A percentile compares a stretch with the other conserved stretches of the same genome.
These are phyloP conservation scores for Leptogaster cylindrica DNA, from an alignment of 2,888 invertebrate species.

Conservation along the genomic window DNA sequence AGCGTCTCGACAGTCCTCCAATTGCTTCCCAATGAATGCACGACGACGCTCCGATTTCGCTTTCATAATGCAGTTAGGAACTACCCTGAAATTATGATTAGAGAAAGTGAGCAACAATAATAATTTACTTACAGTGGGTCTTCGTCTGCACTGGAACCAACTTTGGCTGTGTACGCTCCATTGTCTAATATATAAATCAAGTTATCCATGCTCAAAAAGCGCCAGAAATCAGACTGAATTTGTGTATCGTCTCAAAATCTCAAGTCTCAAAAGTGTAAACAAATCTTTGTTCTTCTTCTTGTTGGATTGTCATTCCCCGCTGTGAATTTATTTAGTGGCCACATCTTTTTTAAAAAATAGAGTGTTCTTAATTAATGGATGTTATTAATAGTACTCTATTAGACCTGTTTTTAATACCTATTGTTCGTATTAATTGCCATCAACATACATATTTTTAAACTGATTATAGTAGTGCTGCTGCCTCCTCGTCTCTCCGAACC, in stretches of 20 bases:
- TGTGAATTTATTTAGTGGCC: too few species aligned
- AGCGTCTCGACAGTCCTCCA: conserved; percentile 95
- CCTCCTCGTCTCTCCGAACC: too few species aligned
- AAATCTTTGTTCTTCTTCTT: conserved; percentile 8
- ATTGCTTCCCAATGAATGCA: conserved; percentile 91
- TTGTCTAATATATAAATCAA: conserved; percentile 74
- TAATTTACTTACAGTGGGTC: conserved; percentile 67
- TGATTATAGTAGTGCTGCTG: too few species aligned
- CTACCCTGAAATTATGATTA: conserved; percentile 63
- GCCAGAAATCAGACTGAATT: not conserved
- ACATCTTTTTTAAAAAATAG: too few species aligned
- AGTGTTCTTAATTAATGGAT: too few species aligned
- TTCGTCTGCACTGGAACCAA: conserved; percentile 74
- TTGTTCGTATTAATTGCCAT: too few species aligned
- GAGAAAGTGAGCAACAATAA: conserved; percentile 9
- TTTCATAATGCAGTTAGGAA: conserved; percentile 97
- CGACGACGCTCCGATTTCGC: conserved; percentile 94
- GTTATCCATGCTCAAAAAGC: not conserved
- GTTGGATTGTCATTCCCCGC: too few species aligned
- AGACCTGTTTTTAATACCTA: too few species aligned
- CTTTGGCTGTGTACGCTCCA: conserved; percentile 86
- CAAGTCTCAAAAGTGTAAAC: conserved; percentile 7
- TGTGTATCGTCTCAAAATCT: not conserved
- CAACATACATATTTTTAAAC: too few species aligned
- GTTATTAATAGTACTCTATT: too few species aligned